Base-by-base conservation (phyloP, 2,797 vertebrate species). In the Pipistrellus kuhlii region DNA sequence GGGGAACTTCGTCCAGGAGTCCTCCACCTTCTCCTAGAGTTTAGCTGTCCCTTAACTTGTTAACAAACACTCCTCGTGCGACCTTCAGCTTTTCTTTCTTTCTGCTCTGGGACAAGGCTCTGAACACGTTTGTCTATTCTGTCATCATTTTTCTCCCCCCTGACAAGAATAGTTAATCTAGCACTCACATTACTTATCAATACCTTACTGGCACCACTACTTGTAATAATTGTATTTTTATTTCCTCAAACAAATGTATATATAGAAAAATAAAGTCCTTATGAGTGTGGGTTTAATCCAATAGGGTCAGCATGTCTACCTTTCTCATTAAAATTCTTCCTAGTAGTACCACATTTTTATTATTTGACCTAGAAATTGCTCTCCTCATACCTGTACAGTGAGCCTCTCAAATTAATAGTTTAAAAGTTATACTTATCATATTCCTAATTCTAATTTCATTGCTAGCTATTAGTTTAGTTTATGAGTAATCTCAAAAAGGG, bases 131-230 rank as follows among this genome's bases (percentile, higher is more conserved):
- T 44, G 10, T 44, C 44, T 44, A 44, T 44, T 44, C 44, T 44
- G 44, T 11, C 10, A 11, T 11, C 44, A 44, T 44, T 44, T 44
- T 44, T 44, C 44, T 44, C 10, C 9, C 44, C 44, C 44, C 44
- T 44, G 44, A 9, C 44, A 84, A 87, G 13, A 90, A 73, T 1
- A 95, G 93, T 87, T 18, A 94, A 78, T 2, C 72, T 25, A 3
- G 2, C 57, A 0, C 0, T 0, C 0, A 75, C 41, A 0, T 41
- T 46, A 1, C 0, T 85, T 15, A 44, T 3, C 17, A 57, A 87
- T 23, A 35, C 21, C 17, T 8, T 9, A 25, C 21, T 87, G 27
- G 15, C n/a, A n/a, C 48, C 41, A 27, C n/a, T 86, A 18, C 30
- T 64, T 46, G 13, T 75, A 17, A 8, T 48, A 7, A 3, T 27